Evolutionary conservation across 2,797 vertebrate genomes (phyloP), one percentile per base, ranked within the genome.

Genomic region (Adrianichthys oophorus): DNA sequence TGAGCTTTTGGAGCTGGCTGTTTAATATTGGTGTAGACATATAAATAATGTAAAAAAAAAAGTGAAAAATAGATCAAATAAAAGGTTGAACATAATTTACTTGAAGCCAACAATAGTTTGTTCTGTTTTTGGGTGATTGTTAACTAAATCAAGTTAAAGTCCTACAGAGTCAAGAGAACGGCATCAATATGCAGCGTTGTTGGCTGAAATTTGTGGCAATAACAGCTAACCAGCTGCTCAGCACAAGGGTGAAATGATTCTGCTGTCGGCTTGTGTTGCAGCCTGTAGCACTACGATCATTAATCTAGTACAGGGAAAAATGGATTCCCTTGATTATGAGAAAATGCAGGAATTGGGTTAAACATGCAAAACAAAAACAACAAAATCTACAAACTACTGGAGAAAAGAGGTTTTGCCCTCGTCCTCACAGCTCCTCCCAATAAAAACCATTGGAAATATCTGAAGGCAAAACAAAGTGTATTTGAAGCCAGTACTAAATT

Each of bases 1-100:
- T n/a, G 19, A 21, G 19, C 19, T 21, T 21, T 21, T 21, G 19
- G 19, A 21, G 3, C 19, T 21, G 19, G 19, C 19, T 21, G 19
- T 21, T 21, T 21, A 21, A 21, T 21, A 21, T 21, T 32, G 29
- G 29, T 10, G 10, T 8, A 2, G 8, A 32, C 29, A 8, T 10
- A 10, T 8, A 32, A 32, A 32, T 0, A 37, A 37, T 37, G 32
- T 13, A 10, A 37, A 37, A 37, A 37, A 12, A 12, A 12, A 26
- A 26, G 8, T 37, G 32, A 10, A 37, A 67, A 68, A 69, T 12
- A 7, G 43, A 65, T 5, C n/a, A 18, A 17, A 10, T 51, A 68
- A n/a, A 57, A 55, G 6, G 48, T 37, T 12, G 2, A 3, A 12
- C 32, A 29, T 37, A 37, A 37, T 12, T 26, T 37, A 37, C 13